Evolutionary conservation across 2,888 invertebrate genomes (phyloP), one percentile per base, ranked within the genome.

Genomic region (Lycia hirtaria): DNA sequence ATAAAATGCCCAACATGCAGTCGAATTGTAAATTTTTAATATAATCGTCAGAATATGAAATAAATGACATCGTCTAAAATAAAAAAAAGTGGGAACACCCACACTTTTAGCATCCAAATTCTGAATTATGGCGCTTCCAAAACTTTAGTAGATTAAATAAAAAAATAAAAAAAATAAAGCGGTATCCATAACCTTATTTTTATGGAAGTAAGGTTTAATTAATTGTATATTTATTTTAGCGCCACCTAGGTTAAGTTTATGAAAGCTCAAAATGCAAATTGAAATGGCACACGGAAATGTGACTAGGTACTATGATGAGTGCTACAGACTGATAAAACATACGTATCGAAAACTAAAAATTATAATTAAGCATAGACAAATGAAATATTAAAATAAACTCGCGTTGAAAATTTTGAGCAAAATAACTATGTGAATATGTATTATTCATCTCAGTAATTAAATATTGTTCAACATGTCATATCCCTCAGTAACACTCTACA

Each of bases 241-340:
- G 66, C 67, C 64, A 65, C 64, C 62, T 64, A 55, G 43, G 20
- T 35, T 26, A 43, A n/a, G 24, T 48, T 49, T 22, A 45, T 33
- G 45, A 50, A 59, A 53, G 52, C 38, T 43, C 54, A 53, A 57
- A 55, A 43, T 40, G 56, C 45, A 49, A 64, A 65, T 51, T 51
- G 50, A 62, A 70, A 83, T 85, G 84, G 84, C 85, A 85, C 83
- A 75, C 67, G 56, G 52, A 60, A 56, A 69, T 79, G 78, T 69
- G 85, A 85, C 83, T 84, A 85, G 82, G 59, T 52, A 14, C 49
- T 56, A 56, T 45, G 28, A 47, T 48, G 41, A 56, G 17, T 41
- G 45, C 6, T 38, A 19, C 24, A 7, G 33, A 52, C 7, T 4
- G 33, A 57, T 52, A 50, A 26, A 47, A 50, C 33, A 15, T 12